Conservation (phyloP, 2,797 vertebrate species). For the Heteromormyrus szaboi region DNA sequence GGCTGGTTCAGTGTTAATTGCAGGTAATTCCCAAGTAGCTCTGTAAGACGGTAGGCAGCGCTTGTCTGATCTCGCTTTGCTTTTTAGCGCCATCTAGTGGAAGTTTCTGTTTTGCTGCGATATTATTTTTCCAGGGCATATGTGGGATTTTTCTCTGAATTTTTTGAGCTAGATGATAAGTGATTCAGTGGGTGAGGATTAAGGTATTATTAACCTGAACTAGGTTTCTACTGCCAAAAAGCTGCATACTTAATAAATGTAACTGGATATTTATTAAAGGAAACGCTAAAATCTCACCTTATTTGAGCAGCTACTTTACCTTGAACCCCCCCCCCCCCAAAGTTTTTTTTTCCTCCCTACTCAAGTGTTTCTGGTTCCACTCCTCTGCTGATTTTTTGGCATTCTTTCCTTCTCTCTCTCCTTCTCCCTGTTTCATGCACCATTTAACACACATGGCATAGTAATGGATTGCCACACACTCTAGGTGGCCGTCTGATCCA, state of each 20-base stretch:
- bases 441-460: background rate
- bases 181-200: background rate
- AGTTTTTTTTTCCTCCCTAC: background rate
- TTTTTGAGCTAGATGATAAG: background rate
- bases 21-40: background rate
- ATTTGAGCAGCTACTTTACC: background rate
- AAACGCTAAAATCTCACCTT: background rate
- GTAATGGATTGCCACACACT: background rate
- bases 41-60: background rate
- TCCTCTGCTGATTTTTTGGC: background rate
- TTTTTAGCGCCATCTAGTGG: constrained; percentile 7
- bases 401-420: background rate
- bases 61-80: background rate
- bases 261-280: background rate
- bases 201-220: background rate
- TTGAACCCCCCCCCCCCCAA: background rate
- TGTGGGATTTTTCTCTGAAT: background rate
- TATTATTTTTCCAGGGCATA: background rate
- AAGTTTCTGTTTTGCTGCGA: background rate
- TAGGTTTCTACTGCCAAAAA: background rate
- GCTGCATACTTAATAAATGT: background rate
- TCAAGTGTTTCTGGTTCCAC: background rate
- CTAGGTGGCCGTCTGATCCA: background rate
- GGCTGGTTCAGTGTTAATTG: background rate
- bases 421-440: background rate